Evolutionary conservation across 2,113 vertebrate genomes (phyloP).

Genomic region (Nesogale talazaci): DNA sequence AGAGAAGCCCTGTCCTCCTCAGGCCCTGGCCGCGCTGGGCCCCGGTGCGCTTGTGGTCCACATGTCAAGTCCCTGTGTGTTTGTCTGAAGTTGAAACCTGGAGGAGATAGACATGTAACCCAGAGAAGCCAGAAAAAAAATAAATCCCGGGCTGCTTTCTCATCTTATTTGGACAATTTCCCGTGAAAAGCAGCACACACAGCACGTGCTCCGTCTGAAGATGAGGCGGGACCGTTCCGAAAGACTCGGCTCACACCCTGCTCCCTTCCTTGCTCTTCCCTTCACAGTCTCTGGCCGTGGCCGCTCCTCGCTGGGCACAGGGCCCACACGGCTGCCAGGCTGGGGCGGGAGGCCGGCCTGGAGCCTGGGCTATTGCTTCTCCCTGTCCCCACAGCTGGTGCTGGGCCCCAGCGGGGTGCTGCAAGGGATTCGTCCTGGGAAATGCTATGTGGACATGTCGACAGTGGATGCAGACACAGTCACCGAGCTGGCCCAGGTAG

Average conservation of each 20-base stretch:
- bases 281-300: slow-evolving; percentile 40
- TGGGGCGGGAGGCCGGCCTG: not conserved
- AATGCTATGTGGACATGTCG: slow-evolving; percentile 99
- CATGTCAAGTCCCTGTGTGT: not conserved
- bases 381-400: slow-evolving; percentile 91
- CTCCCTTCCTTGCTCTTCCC: slow-evolving; percentile 24
- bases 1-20: not conserved
- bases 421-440: slow-evolving; percentile 97
- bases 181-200: slow-evolving; percentile 1
- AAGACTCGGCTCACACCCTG: not conserved
- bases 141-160: not conserved
- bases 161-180: slow-evolving; percentile 36
- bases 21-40: not conserved
- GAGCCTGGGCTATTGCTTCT: slow-evolving; percentile 86
- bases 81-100: not conserved
- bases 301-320: slow-evolving; percentile 35
- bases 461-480: slow-evolving; percentile 98
- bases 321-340: not conserved
- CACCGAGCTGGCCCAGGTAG: slow-evolving; percentile 96
- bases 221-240: not conserved
- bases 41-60: not conserved
- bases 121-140: slow-evolving; percentile 24
- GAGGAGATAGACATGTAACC: not conserved
- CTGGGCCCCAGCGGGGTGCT: slow-evolving; percentile 97
- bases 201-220: not conserved